These are phyloP conservation scores for Tachyglossus aculeatus DNA, from an alignment of 2,797 vertebrate species.

Conservation along the genomic window DNA sequence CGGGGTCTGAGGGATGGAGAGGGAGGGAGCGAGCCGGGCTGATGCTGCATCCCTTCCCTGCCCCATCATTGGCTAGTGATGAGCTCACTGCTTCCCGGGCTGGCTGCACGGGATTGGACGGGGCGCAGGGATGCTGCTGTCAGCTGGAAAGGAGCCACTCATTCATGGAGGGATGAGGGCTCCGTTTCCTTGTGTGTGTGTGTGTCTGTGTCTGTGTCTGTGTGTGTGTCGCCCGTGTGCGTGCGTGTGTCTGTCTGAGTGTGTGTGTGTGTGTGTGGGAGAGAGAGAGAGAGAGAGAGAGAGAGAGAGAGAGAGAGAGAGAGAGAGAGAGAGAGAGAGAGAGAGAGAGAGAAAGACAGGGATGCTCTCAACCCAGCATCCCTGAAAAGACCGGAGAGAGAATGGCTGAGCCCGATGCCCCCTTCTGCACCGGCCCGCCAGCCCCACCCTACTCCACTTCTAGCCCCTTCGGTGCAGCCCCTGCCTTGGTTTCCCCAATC, in stretches of 20 bases:
- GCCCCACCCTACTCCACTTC: constrained; percentile 48
- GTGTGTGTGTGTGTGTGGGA: constrained; percentile 34
- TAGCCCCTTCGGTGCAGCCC: constrained; percentile 47
- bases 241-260: neutral
- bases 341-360: constrained; percentile 18
- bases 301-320: too few relatives aligned
- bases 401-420: neutral
- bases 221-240: constrained; percentile 29
- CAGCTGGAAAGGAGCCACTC: constrained; percentile 86
- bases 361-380: constrained; percentile 12
- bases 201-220: constrained; percentile 47
- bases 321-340: neutral
- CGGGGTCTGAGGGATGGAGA: constrained; percentile 22
- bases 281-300: too few relatives aligned
- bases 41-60: constrained; percentile 82
- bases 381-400: constrained; percentile 3
- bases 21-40: constrained; percentile 17
- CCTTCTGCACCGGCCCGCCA: constrained; percentile 38
- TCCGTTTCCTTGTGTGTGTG: constrained; percentile 56
- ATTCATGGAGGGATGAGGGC: constrained; percentile 84
- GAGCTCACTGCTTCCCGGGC: constrained; percentile 92
- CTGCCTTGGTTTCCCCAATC: rapidly evolving
- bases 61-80: constrained; percentile 89
- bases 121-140: constrained; percentile 79
- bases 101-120: constrained; percentile 82